Evolutionary conservation across 1,140 invertebrate genomes (phyloP), one percentile per base, ranked within the genome.

Genomic region (Stratiolaelaps scimitus): DNA sequence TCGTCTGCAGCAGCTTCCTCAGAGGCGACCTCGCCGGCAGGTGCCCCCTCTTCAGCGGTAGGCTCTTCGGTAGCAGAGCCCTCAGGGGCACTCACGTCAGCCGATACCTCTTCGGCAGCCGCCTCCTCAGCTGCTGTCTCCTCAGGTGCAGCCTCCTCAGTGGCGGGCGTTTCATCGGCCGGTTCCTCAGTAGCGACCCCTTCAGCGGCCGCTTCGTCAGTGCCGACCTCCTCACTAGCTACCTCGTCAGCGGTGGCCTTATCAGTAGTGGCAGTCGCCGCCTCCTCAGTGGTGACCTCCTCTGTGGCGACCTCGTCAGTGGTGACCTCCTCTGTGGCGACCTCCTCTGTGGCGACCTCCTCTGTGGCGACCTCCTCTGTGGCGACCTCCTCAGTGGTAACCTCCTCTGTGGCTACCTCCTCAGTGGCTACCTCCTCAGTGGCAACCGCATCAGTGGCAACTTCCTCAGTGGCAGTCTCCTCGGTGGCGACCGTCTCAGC

Each of bases 201-300:
- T 23, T n/a, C 53, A 29, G 6, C 53, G 15, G 47, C 5, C 7
- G 47, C 15, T 48, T 15, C 15, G 47, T 13, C 5, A 29, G 17
- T 60, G 17, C 15, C 53, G 4, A 15, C 23, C 20, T 15, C 53
- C 15, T 34, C 5, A n/a, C 15, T 23, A 26, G 13, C 53, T 26
- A 4, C 23, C 2, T 60, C 23, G 20, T 26, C 53, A 15, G 15
- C 26, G 4, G 2, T 5, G 15, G 17, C 23, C 53, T 60, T 23
- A 2, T 60, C 53, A 10, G 53, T 23, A 26, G n/a, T n/a, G n/a
- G n/a, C n/a, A n/a, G 15, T 60, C 20, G 2, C 2, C 15, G 17
- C 23, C 53, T 60, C 53, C 4, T 60, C 53, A 10, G 53, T 23
- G 34, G n/a, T n/a, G n/a, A n/a, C n/a, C n/a, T n/a, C 53, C 34